phyloP scores from a whole-genome alignment of 2,113 vertebrate species.

The Ceyx melanurus region DNA sequence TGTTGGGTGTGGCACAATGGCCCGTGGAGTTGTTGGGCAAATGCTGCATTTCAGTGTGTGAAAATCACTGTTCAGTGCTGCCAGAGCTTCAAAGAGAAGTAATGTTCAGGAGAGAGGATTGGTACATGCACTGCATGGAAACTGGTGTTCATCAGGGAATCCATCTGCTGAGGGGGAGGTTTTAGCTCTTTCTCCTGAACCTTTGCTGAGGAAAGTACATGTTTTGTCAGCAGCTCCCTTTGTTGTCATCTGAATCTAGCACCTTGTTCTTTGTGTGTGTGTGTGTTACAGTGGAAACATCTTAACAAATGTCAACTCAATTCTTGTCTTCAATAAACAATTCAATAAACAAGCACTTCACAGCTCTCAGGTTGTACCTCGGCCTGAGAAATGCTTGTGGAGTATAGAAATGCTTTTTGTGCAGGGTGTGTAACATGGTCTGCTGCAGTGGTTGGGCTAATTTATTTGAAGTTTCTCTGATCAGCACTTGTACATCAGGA shows the following conservation, averaged over 20 bases:
- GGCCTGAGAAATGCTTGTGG: background rate
- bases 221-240: background rate
- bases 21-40: background rate
- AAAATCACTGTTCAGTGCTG: background rate
- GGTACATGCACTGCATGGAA: background rate
- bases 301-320: background rate
- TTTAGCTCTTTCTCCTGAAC: background rate
- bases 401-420: background rate
- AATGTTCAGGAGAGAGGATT: background rate
- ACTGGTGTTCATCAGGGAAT: background rate
- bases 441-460: background rate
- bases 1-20: background rate
- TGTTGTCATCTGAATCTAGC: background rate
- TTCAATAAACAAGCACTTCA: background rate
- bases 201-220: background rate
- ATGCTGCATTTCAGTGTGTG: rapidly evolving
- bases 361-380: background rate
- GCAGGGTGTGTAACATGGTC: background rate
- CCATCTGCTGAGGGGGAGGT: background rate
- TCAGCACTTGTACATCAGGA: background rate
- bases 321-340: background rate
- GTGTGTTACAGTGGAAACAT: background rate
- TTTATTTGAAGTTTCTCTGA: background rate
- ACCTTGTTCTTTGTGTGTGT: background rate
- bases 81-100: background rate